Base-by-base conservation (phyloP, 1,140 invertebrate species). In the Megalonaias nervosa region DNA sequence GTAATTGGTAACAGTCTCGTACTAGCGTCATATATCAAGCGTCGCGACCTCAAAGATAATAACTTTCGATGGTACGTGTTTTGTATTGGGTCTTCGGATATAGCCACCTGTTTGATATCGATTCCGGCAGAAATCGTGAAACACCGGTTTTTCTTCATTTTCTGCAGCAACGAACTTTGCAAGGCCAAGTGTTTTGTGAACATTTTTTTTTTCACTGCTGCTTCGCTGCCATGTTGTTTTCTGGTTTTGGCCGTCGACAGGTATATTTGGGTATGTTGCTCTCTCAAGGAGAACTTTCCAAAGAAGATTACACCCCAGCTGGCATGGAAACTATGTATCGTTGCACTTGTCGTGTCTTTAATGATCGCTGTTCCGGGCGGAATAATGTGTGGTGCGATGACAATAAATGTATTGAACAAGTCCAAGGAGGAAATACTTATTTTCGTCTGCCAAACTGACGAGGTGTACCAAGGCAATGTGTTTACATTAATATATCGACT, bases 131-230 rank as follows among this genome's bases (percentile, higher is more conserved):
- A 77, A 31, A 77, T 77, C 23, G 12, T 69, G 1, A 77, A 77
- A 58, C 75, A 77, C 48, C 31, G n/a, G 23, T 58, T 23, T 26
- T 77, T 71, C 56, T 77, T 77, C 64, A 77, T 65, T 23, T 77
- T 77, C 60, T 64, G 59, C 11, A 65, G 71, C n/a, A 26, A 48
- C 21, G 21, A 16, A 13, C 57, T 71, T 19, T 77, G 75, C 57
- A 77, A 77, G 60, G 61, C 68, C n/a, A 77, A 77, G 60, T 77
- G 75, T 26, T 77, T 71, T 56, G 65, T 77, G 13, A 77, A 77
- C n/a, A 70, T 77, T 16, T 77, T 77, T 66, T 68, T 69, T 12
- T 68, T 70, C 3, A 58, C 75, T 6, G 61, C 68, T 15, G 75
- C 75, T 11, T 77, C 75, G 9, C 72, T 71, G 59, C 38, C 38